A percentile compares a stretch with the other conserved stretches of the same genome.
These are phyloP conservation scores for Acrocera orbiculus DNA, from an alignment of 2,888 invertebrate genomes.

Conservation along the genomic window DNA sequence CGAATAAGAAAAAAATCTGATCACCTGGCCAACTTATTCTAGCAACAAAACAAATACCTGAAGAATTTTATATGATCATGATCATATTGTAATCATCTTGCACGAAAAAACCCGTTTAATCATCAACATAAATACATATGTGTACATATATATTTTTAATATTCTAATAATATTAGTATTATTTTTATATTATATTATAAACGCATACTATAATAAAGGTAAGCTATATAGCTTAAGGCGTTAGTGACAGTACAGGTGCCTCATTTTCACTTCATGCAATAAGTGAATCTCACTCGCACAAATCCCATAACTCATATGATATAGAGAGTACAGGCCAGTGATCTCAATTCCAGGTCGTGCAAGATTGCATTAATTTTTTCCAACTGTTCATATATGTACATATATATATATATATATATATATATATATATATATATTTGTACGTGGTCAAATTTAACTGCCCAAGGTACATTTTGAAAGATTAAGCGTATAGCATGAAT, in stretches of 20 bases:
- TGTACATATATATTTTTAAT: no score
- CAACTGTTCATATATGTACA: slow-evolving; percentile 6
- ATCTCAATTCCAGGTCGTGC: slow-evolving; percentile 8
- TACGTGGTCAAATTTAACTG: background rate
- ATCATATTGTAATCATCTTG: no score
- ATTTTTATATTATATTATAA: no score
- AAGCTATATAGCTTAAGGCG: slow-evolving; percentile 2
- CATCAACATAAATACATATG: no score
- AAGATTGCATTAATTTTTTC: slow-evolving; percentile 11
- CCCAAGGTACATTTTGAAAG: no score
- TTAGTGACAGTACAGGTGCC: slow-evolving; percentile 10
- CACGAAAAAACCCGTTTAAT: no score
- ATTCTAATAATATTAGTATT: no score
- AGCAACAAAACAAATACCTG: no score
- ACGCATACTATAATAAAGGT: no score
- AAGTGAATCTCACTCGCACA: slow-evolving; percentile 7
- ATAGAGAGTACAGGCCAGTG: slow-evolving; percentile 8
- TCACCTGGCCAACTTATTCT: no score
- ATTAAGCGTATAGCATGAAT: background rate
- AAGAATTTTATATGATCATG: no score
- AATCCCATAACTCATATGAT: slow-evolving; percentile 9
- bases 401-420: background rate
- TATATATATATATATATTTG: background rate
- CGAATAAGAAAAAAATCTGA: no score
- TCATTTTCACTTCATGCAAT: slow-evolving; percentile 10